Percentiles rank a stretch among this genome's conserved stretches.
Conservation (phyloP, 2,797 vertebrate genomes). For the Cyprinella venusta region DNA sequence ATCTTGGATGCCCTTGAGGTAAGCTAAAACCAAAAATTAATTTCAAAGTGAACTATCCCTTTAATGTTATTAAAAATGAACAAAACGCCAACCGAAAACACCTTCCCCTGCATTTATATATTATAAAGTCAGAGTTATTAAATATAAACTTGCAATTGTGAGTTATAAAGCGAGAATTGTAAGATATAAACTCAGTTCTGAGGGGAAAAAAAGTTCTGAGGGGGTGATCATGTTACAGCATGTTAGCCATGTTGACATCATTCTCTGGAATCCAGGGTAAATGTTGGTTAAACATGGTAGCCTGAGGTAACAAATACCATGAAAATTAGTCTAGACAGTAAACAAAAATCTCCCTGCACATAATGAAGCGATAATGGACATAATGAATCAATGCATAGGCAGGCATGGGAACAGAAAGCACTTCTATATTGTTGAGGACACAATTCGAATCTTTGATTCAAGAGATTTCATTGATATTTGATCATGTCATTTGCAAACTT, state of each 20-base stretch:
- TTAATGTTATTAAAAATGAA: too few species aligned
- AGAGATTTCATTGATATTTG: background rate
- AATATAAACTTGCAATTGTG: background rate
- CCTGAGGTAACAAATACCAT: conserved; percentile 70
- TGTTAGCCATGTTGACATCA: conserved; percentile 17
- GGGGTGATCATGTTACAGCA: conserved; percentile 2
- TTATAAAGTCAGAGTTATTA: background rate
- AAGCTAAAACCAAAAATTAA: too few species aligned
- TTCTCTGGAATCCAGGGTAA: background rate
- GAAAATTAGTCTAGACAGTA: conserved; percentile 41
- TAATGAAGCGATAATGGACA: too few species aligned
- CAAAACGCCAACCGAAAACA: background rate
- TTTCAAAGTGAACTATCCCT: too few species aligned
- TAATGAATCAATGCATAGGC: background rate
- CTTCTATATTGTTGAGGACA: background rate
- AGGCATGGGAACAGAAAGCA: background rate
- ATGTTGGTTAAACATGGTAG: conserved; percentile 18
- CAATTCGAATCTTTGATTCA: background rate
- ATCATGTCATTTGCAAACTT: background rate
- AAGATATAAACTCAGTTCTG: background rate
- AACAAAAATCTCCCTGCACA: background rate
- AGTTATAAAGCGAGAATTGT: background rate
- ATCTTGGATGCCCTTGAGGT: too few species aligned
- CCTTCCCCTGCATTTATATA: background rate
- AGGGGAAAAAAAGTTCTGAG: background rate